These are phyloP conservation scores for Dexiosoma caninum DNA, from an alignment of 2,888 invertebrate species.

Conservation along the genomic window DNA sequence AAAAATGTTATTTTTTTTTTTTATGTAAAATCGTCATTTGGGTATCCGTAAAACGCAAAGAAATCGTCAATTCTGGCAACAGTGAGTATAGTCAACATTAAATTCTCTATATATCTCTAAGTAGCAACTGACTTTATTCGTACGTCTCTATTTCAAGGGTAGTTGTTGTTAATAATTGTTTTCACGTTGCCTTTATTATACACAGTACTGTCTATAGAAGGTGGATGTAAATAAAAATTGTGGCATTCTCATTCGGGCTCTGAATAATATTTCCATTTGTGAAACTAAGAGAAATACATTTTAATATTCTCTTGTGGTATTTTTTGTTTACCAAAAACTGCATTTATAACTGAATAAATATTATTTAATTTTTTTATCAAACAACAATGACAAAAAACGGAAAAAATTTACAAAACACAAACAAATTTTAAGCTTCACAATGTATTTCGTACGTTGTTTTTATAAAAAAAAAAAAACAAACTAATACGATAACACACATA, in stretches of 20 bases:
- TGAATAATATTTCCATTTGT: not conserved
- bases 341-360: conserved; percentile 42
- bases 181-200: too few species aligned
- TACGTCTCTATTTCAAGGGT: too few species aligned
- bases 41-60: too few species aligned
- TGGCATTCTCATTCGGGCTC: not conserved
- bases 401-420: conserved; percentile 4
- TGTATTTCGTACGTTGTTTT: not conserved
- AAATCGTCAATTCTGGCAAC: too few species aligned
- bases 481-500: not conserved
- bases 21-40: too few species aligned
- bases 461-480: conserved; percentile 5
- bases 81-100: too few species aligned
- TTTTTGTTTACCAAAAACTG: conserved; percentile 13
- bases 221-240: too few species aligned
- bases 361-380: not conserved
- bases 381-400: not conserved
- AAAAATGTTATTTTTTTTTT: too few species aligned
- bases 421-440: conserved; percentile 12
- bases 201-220: too few species aligned
- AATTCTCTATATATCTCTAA: too few species aligned
- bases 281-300: not conserved
- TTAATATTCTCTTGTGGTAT: conserved; percentile 18
- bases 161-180: too few species aligned
- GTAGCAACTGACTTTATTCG: too few species aligned